These are phyloP conservation scores for Phrynosoma blainvillii DNA, from an alignment of 2,113 vertebrate species.

Conservation along the genomic window DNA sequence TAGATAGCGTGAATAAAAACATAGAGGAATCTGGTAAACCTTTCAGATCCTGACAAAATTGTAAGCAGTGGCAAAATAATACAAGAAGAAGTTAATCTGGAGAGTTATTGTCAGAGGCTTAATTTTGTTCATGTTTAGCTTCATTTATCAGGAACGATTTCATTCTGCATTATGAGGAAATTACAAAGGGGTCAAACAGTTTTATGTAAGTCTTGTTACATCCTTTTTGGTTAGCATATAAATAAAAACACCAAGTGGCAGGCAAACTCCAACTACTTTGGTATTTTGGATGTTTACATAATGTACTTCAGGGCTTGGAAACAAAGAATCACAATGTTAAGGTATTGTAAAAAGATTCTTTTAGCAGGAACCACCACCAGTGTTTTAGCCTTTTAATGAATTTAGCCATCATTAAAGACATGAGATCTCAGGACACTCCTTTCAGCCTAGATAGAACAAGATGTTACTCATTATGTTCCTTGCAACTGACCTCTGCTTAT, in stretches of 20 bases:
- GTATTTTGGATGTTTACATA: too few species aligned
- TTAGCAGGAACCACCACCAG: too few species aligned
- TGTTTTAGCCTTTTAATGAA: too few species aligned
- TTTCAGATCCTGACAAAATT: not conserved
- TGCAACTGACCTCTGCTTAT: too few species aligned
- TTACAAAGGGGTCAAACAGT: not conserved
- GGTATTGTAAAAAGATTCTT: too few species aligned
- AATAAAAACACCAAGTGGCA: not conserved
- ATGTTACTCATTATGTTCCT: too few species aligned
- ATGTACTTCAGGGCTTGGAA: too few species aligned
- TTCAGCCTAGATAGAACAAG: too few species aligned
- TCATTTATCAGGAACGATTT: not conserved
- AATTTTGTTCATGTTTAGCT: not conserved
- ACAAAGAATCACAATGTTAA: too few species aligned
- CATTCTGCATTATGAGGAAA: not conserved
- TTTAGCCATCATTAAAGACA: too few species aligned
- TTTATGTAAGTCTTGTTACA: not conserved
- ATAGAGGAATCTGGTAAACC: not conserved
- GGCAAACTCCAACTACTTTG: not conserved
- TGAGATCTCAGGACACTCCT: too few species aligned
- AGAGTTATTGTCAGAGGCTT: slow-evolving; percentile 4
- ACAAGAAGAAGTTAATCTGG: slow-evolving; percentile 3
- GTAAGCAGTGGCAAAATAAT: slow-evolving; percentile 15
- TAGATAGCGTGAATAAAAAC: not conserved
- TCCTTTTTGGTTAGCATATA: not conserved